Percentiles rank a stretch among this genome's conserved stretches.
These are phyloP conservation scores for Zaprionus davidi DNA, from an alignment of 1,140 invertebrate species.

Conservation along the genomic window DNA sequence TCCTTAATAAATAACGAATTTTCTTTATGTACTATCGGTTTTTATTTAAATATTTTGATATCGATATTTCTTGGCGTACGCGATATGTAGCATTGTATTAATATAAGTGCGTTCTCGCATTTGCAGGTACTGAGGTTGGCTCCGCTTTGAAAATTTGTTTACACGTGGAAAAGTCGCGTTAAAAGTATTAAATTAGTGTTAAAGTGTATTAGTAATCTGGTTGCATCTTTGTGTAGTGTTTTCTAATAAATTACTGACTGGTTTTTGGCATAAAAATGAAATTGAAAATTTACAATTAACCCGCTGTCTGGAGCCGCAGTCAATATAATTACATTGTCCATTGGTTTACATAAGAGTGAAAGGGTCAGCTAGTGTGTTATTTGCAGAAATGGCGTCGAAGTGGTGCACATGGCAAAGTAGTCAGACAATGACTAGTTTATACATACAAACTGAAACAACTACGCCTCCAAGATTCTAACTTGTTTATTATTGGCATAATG, in stretches of 20 bases:
- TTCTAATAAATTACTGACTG: constrained; percentile 9
- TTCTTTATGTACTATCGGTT: constrained; percentile 1
- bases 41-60: constrained; percentile 7
- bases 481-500: neutral
- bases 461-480: constrained; percentile 4
- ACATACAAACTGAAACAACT: constrained; percentile 35
- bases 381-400: constrained; percentile 77
- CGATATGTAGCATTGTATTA: constrained; percentile 50
- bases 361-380: constrained; percentile 63
- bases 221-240: constrained; percentile 38
- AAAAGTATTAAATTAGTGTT: constrained; percentile 21
- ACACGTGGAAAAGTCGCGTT: constrained; percentile 42
- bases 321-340: constrained; percentile 58
- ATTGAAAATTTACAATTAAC: constrained; percentile 71
- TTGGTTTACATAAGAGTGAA: constrained; percentile 72
- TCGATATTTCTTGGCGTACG: constrained; percentile 25
- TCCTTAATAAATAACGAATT: neutral
- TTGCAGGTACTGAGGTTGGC: constrained; percentile 77
- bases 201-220: constrained; percentile 43
- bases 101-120: constrained; percentile 79
- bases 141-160: constrained; percentile 75
- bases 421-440: constrained; percentile 35
- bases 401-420: constrained; percentile 72
- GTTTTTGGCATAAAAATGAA: constrained; percentile 42
- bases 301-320: constrained; percentile 71